Percentiles rank a stretch among this genome's conserved stretches.
phyloP scores from a whole-genome alignment of 2,888 invertebrate species.

The Pseudoips prasinana region DNA sequence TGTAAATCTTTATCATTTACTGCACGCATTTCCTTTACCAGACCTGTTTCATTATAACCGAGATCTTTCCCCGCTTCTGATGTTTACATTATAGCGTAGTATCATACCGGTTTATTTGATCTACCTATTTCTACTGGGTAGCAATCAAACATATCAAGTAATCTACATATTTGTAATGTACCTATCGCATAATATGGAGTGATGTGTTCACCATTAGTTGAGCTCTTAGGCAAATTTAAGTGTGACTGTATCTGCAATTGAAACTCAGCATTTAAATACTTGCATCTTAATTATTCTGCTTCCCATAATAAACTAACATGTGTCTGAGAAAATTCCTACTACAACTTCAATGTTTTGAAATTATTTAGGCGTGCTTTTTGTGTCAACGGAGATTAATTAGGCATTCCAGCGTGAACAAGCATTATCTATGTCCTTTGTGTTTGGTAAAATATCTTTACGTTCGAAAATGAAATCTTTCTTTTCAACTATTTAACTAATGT shows the following conservation, averaged over 20 bases:
- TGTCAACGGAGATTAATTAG: constrained; percentile 19
- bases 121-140: constrained; percentile 24
- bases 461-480: constrained; percentile 39
- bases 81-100: constrained; percentile 37
- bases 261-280: too few species aligned
- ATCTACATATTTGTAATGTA: constrained; percentile 27
- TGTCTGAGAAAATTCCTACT: too few species aligned
- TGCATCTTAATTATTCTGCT: too few species aligned
- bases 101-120: constrained; percentile 24
- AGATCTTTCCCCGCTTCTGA: constrained; percentile 34
- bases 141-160: constrained; percentile 26
- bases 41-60: constrained; percentile 41
- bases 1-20: constrained; percentile 66
- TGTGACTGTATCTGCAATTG: too few species aligned
- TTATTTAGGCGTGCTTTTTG: constrained; percentile 5
- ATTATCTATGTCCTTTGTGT: constrained; percentile 26
- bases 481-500: constrained; percentile 57
- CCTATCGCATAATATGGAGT: constrained; percentile 24
- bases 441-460: constrained; percentile 32
- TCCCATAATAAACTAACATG: too few species aligned
- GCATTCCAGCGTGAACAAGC: constrained; percentile 22
- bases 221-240: too few species aligned
- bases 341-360: not conserved
- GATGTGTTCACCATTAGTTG: constrained; percentile 23
- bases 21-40: constrained; percentile 64